Evolutionary conservation across 2,888 invertebrate species (phyloP).

Genomic region (Bellardia bayeri): DNA sequence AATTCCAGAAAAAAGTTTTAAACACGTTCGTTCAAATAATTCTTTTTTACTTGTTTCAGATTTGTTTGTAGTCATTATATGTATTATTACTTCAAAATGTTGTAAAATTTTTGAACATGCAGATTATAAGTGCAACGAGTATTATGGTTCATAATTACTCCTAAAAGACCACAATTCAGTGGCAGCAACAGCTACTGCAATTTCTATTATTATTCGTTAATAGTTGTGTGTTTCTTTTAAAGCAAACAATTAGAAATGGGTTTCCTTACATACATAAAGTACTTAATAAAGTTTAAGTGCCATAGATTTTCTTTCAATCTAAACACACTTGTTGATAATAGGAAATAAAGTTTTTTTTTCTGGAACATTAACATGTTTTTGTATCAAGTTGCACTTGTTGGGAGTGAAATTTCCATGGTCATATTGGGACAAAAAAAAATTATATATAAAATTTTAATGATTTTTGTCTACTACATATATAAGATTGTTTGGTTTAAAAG

Average conservation of each 20-base stretch:
- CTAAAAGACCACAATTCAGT: constrained; percentile 31
- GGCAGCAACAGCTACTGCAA: constrained; percentile 43
- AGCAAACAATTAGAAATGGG: constrained; percentile 40
- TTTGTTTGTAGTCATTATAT: constrained; percentile 37
- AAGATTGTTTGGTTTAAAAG: too few species aligned
- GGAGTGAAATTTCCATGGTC: constrained; percentile 50
- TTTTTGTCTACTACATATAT: neutral
- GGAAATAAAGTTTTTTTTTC: neutral
- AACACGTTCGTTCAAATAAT: constrained; percentile 66
- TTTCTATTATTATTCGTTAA: neutral
- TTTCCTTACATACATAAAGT: neutral
- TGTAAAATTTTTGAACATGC: constrained; percentile 61
- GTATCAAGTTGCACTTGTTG: constrained; percentile 46
- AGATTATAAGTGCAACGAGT: constrained; percentile 19
- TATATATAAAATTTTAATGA: too few species aligned
- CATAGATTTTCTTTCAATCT: constrained; percentile 3
- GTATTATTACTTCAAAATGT: constrained; percentile 61
- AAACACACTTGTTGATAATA: constrained; percentile 54
- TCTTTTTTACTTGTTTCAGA: constrained; percentile 24
- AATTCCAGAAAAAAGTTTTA: constrained; percentile 66
- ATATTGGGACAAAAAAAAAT: neutral
- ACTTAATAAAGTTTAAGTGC: constrained; percentile 20
- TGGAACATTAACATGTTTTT: constrained; percentile 26
- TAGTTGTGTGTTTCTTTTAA: neutral
- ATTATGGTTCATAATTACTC: constrained; percentile 16